Percentiles rank a stretch among this genome's conserved stretches.
These are phyloP conservation scores for Eudemis profundana DNA, from an alignment of 2,888 invertebrate genomes.

Conservation along the genomic window DNA sequence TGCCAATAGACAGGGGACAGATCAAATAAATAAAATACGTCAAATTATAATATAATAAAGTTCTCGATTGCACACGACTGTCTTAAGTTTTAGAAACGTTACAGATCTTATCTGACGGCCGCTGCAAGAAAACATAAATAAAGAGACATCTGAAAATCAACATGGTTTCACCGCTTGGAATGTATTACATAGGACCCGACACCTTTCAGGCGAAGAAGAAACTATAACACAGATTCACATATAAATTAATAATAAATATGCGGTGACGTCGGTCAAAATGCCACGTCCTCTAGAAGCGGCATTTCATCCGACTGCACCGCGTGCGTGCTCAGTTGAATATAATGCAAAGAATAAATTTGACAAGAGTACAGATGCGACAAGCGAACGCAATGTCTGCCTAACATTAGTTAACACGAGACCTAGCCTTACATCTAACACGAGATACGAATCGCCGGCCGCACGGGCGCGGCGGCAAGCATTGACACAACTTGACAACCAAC, in stretches of 20 bases:
- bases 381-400: conserved; percentile 79
- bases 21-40: conserved; percentile 43
- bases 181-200: conserved; percentile 81
- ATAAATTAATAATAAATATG: conserved; percentile 50
- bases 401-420: conserved; percentile 82
- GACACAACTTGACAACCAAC: conserved; percentile 1
- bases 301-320: conserved; percentile 21
- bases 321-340: conserved; percentile 49
- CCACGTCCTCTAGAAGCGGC: neutral
- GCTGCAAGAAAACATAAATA: conserved; percentile 52
- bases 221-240: conserved; percentile 60
- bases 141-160: conserved; percentile 67
- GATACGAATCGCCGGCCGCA: conserved; percentile 61
- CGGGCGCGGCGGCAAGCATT: conserved; percentile 43
- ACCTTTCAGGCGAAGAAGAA: conserved; percentile 81
- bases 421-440: conserved; percentile 78
- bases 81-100: conserved; percentile 70
- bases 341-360: conserved; percentile 63
- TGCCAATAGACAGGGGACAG: conserved; percentile 40
- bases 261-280: conserved; percentile 38
- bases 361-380: conserved; percentile 68
- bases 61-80: conserved; percentile 53
- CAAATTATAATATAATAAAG: conserved; percentile 44
- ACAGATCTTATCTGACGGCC: conserved; percentile 77
- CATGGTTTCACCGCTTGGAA: conserved; percentile 83